phyloP scores from a whole-genome alignment of 2,797 vertebrate species.

The Scyliorhinus canicula region DNA sequence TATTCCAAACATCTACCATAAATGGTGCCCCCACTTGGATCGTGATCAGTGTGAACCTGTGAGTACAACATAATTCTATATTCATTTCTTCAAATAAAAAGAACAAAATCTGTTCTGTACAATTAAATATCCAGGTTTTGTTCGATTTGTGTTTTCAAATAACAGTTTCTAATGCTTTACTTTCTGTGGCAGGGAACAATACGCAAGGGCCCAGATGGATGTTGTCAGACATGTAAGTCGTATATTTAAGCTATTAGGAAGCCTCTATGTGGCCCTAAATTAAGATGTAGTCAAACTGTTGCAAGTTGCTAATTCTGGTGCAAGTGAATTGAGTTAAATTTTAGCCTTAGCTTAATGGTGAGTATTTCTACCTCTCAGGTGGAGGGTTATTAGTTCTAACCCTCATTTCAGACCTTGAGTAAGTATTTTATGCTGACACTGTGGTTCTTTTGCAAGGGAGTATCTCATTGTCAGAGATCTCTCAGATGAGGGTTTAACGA shows the following conservation, averaged over 20 bases:
- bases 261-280: not conserved
- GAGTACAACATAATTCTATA: slow-evolving; percentile 43
- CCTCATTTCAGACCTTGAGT: too few relatives aligned
- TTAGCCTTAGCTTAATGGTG: too few relatives aligned
- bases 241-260: not conserved
- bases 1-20: slow-evolving; percentile 44
- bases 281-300: not conserved
- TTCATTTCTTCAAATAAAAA: not conserved
- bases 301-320: not conserved
- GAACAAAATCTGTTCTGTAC: not conserved
- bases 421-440: too few relatives aligned
- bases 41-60: slow-evolving; percentile 48
- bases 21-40: slow-evolving; percentile 46
- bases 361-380: too few relatives aligned
- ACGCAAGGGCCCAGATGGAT: slow-evolving; percentile 46
- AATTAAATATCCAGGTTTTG: not conserved
- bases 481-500: too few relatives aligned
- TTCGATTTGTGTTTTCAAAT: not conserved
- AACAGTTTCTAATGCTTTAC: not conserved
- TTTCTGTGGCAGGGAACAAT: slow-evolving; percentile 46
- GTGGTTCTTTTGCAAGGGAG: too few relatives aligned
- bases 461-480: too few relatives aligned
- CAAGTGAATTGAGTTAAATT: not conserved
- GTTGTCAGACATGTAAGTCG: slow-evolving; percentile 47
- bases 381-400: too few relatives aligned